These are phyloP conservation scores for Trissoscelio sp. DNA, from an alignment of 2,888 invertebrate genomes.

Conservation along the genomic window DNA sequence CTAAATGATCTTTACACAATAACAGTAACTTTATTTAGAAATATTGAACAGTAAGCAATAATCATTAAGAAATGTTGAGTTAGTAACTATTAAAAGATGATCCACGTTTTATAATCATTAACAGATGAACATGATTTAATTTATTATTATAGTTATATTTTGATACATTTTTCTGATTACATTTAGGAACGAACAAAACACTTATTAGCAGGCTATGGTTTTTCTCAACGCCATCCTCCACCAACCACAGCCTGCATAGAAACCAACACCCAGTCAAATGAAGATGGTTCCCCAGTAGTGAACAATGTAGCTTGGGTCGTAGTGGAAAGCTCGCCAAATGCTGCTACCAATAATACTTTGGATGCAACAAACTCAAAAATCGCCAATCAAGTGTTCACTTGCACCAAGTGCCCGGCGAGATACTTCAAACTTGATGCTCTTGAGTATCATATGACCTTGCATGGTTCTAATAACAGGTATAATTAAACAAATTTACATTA, in stretches of 20 bases:
- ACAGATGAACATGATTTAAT: no score
- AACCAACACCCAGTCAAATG: conserved; percentile 68
- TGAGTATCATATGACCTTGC: conserved; percentile 88
- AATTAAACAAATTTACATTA: no score
- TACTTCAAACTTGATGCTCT: conserved; percentile 89
- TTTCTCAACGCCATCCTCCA: conserved; percentile 87
- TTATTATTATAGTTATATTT: no score
- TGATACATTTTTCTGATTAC: not conserved
- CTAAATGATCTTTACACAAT: no score
- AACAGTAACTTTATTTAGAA: no score
- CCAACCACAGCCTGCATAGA: conserved; percentile 85
- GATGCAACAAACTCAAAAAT: conserved; percentile 35
- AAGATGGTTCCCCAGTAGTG: conserved; percentile 36
- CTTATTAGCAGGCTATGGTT: conserved; percentile 87
- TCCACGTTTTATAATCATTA: no score
- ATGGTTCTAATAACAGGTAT: conserved; percentile 85
- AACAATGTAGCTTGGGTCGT: conserved; percentile 79
- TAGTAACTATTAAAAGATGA: no score
- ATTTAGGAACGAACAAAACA: conserved; percentile 87
- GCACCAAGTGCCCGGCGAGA: conserved; percentile 89
- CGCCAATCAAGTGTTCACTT: conserved; percentile 81
- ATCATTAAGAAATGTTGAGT: no score
- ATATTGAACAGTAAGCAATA: no score
- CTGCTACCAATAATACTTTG: not conserved
- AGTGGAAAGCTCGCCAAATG: conserved; percentile 71